These are phyloP conservation scores for Melanogrammus aeglefinus DNA, from an alignment of 2,797 vertebrate species.

Conservation along the genomic window DNA sequence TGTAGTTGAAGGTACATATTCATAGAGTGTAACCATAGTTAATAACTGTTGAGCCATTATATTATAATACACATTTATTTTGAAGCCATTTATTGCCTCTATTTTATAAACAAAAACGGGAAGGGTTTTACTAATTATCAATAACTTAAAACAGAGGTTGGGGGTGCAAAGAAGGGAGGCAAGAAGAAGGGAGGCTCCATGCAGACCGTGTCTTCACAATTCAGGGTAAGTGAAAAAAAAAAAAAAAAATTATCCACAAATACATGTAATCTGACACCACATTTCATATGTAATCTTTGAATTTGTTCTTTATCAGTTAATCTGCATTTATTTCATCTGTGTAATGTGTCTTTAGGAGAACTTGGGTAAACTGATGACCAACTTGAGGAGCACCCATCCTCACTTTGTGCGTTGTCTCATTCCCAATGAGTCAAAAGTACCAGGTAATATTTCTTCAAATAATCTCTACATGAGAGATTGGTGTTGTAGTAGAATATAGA, in stretches of 20 bases:
- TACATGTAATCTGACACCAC: no score
- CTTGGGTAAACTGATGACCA: slow-evolving; percentile 81
- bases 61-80: no score
- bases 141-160: slow-evolving; percentile 3
- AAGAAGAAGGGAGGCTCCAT: slow-evolving; percentile 59
- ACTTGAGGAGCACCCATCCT: slow-evolving; percentile 76
- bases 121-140: neutral
- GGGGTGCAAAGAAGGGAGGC: slow-evolving; percentile 67
- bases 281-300: no score
- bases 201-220: slow-evolving; percentile 58
- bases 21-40: no score
- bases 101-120: no score
- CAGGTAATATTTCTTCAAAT: slow-evolving; percentile 65
- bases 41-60: neutral
- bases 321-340: no score
- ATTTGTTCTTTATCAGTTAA: no score
- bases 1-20: neutral
- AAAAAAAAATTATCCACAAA: no score
- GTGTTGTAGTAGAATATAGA: neutral
- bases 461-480: neutral
- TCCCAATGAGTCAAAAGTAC: slow-evolving; percentile 83
- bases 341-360: slow-evolving; percentile 71
- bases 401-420: slow-evolving; percentile 84
- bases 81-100: no score
- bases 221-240: no score